These are phyloP conservation scores for cattle (Bos taurus) DNA, from an alignment of 2,113 vertebrate species.

Conservation along the genomic window ARS-UCD2.0 NC_037335.1:5922501-5923000, in stretches of 20 bases:
- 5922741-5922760: neutral
- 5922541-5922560: neutral
- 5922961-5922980: neutral
- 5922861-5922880: neutral
- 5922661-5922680: neutral
- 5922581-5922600: neutral
- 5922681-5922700: neutral
- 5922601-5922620: neutral
- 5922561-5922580: neutral
- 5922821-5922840: conserved; percentile 3
- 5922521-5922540: neutral
- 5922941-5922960: neutral
- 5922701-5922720: neutral
- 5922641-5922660: neutral
- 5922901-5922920: neutral
- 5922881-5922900: neutral
- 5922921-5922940: neutral
- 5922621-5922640: neutral
- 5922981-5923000: neutral
- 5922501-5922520: neutral
- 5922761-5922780: neutral
- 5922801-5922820: neutral
- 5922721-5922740: neutral
- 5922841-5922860: neutral
- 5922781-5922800: neutral